phyloP scores from a whole-genome alignment of 2,113 vertebrate species.

The Misgurnus mizolepis region DNA sequence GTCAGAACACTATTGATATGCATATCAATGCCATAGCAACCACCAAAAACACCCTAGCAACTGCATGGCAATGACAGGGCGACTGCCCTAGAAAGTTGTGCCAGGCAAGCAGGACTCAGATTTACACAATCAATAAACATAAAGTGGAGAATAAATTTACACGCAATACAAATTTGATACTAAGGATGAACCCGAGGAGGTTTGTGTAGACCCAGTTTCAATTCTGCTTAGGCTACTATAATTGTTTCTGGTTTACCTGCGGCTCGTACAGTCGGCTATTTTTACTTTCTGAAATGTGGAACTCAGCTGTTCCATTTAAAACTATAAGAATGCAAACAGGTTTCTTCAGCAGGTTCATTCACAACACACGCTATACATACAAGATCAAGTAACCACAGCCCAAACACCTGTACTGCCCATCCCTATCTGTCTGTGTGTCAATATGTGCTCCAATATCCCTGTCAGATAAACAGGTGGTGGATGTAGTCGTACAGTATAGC shows the following conservation, averaged over 20 bases:
- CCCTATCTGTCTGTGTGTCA: constrained; percentile 47
- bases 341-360: background rate
- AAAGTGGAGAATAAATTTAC: background rate
- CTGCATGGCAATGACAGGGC: background rate
- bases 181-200: background rate
- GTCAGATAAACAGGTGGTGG: constrained; percentile 58
- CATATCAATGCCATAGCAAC: background rate
- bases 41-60: background rate
- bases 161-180: background rate
- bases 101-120: no score
- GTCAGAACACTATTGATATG: background rate
- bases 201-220: background rate
- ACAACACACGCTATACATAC: background rate
- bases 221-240: background rate
- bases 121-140: background rate
- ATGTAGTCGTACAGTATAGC: constrained; percentile 49
- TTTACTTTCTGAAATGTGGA: constrained; percentile 3
- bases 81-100: background rate
- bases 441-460: constrained; percentile 42
- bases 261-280: background rate
- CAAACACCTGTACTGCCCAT: background rate
- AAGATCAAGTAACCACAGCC: background rate
- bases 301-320: background rate
- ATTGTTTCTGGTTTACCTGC: background rate
- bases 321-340: background rate